These are phyloP conservation scores for Emys orbicularis DNA, from an alignment of 2,797 vertebrate genomes.

Conservation along the genomic window DNA sequence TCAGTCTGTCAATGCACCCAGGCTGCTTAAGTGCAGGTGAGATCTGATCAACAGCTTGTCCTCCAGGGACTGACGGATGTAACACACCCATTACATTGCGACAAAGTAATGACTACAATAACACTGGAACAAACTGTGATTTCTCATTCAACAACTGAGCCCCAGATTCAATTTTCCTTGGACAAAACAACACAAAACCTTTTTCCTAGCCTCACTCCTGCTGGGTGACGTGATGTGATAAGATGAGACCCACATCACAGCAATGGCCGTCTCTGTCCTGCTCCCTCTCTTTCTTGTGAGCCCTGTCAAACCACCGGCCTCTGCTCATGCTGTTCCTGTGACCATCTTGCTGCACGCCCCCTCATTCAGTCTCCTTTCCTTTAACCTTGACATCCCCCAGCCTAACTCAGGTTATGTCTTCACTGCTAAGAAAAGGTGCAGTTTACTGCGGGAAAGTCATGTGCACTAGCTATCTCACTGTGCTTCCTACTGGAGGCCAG, in stretches of 20 bases:
- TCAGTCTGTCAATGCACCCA: background rate
- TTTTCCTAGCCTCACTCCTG: background rate
- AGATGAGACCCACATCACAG: background rate
- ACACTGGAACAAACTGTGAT: background rate
- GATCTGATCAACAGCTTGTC: background rate
- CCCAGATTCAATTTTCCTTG: background rate
- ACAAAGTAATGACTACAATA: background rate
- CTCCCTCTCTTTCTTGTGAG: background rate
- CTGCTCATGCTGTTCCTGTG: background rate
- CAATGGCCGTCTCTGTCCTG: background rate
- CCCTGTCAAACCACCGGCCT: background rate
- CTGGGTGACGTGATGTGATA: background rate
- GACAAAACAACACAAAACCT: background rate
- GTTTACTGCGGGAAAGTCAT: background rate
- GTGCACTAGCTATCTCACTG: background rate
- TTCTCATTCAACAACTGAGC: background rate
- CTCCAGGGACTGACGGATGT: background rate
- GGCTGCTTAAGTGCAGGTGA: background rate
- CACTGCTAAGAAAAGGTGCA: background rate
- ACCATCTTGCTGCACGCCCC: background rate
- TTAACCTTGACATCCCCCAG: background rate
- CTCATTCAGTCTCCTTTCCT: background rate
- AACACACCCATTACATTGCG: background rate
- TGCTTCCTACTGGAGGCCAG: background rate
- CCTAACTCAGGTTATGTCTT: background rate